phyloP scores from a whole-genome alignment of 2,113 vertebrate species.

The Cyanoramphus novaezelandiae region DNA sequence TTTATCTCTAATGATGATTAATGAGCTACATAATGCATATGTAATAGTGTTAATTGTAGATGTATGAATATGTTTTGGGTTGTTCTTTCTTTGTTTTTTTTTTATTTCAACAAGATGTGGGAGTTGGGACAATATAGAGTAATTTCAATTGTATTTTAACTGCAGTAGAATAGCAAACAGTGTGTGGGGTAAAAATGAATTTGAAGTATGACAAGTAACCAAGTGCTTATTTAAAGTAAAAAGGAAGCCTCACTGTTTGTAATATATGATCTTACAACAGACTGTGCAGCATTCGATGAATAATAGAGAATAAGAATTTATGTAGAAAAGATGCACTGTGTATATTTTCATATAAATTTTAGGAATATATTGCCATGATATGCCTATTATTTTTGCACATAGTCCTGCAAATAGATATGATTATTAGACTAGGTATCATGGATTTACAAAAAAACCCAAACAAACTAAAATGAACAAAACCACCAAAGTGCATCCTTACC shows the following conservation, averaged over 20 bases:
- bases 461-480: not conserved
- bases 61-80: not conserved
- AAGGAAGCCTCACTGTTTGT: not conserved
- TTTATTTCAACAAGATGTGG: not conserved
- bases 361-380: not conserved
- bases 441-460: not conserved
- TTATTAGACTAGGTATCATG: not conserved
- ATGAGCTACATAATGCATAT: not conserved
- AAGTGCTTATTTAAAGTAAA: not conserved
- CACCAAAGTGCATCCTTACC: not conserved
- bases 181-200: not conserved
- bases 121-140: not conserved
- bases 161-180: not conserved
- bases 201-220: not conserved
- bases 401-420: not conserved
- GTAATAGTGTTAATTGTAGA: not conserved
- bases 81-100: not conserved
- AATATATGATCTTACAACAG: not conserved
- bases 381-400: not conserved
- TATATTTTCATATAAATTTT: slow-evolving; percentile 9
- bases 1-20: not conserved
- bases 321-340: not conserved
- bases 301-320: not conserved
- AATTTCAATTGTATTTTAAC: not conserved
- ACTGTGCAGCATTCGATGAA: not conserved